Percentiles rank a stretch among this genome's conserved stretches.
phyloP scores from a whole-genome alignment of 1,140 invertebrate species.

The Centruroides sculpturatus region DNA sequence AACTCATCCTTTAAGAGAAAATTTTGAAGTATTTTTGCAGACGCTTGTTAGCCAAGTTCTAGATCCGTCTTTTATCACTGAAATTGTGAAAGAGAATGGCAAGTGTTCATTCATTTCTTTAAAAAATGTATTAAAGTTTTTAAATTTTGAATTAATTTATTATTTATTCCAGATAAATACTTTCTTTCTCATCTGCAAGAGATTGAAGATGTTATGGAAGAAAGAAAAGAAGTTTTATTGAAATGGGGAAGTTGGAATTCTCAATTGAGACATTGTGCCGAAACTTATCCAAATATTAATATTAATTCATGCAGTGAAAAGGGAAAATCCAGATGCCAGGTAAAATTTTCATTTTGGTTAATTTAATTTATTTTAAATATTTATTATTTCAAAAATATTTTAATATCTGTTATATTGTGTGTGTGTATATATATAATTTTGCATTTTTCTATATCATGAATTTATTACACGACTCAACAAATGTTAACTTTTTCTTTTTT shows the following conservation, averaged over 20 bases:
- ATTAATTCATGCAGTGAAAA: slow-evolving; percentile 30
- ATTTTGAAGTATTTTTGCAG: slow-evolving; percentile 81
- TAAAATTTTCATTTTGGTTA: slow-evolving; percentile 2
- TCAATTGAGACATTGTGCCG: slow-evolving; percentile 42
- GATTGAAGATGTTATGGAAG: slow-evolving; percentile 65
- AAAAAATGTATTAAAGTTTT: not conserved
- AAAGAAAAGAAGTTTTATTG: slow-evolving; percentile 48
- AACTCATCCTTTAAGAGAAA: slow-evolving; percentile 35
- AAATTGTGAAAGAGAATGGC: slow-evolving; percentile 83
- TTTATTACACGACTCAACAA: no score
- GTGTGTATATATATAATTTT: no score
- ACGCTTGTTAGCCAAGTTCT: slow-evolving; percentile 76
- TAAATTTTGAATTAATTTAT: not conserved
- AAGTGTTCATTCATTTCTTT: slow-evolving; percentile 7
- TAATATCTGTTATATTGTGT: no score
- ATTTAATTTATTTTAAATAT: no score
- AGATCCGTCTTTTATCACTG: slow-evolving; percentile 71
- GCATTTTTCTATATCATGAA: no score
- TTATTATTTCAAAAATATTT: no score
- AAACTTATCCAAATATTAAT: slow-evolving; percentile 61
- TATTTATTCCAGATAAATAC: slow-evolving; percentile 55
- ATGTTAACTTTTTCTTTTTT: no score
- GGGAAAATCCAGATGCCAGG: slow-evolving; percentile 15
- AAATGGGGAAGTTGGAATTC: slow-evolving; percentile 46
- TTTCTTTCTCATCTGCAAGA: slow-evolving; percentile 69